phyloP scores from a whole-genome alignment of 2,797 vertebrate genomes.

The Acrossocheilus wenchowensis region DNA sequence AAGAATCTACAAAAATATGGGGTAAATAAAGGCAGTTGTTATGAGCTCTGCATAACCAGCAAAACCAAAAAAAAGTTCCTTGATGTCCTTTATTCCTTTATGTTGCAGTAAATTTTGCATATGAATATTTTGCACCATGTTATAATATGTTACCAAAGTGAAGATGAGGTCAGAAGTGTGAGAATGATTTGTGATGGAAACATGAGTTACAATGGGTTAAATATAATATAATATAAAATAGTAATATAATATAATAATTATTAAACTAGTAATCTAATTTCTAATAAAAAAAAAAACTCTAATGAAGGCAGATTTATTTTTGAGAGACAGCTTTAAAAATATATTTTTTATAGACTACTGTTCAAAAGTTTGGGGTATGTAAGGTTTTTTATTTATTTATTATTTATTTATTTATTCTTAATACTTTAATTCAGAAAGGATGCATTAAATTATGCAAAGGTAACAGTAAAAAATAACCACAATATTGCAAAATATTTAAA shows the following conservation, averaged over 20 bases:
- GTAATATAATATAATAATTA: neutral
- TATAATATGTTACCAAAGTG: neutral
- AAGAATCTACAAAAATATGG: neutral
- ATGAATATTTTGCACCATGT: neutral
- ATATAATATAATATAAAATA: neutral
- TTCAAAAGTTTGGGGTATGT: neutral
- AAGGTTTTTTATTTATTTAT: neutral
- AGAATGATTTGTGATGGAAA: neutral
- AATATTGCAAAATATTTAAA: neutral
- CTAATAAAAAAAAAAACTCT: neutral
- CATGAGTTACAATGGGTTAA: neutral
- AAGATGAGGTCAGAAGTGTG: neutral
- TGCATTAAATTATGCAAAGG: neutral
- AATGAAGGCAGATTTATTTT: neutral
- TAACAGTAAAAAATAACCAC: neutral
- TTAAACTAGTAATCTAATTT: neutral
- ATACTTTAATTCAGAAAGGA: neutral
- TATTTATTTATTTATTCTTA: too few relatives aligned
- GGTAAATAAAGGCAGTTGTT: neutral
- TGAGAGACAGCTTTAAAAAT: neutral
- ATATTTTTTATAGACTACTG: neutral
- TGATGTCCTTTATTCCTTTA: neutral
- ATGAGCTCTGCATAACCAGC: neutral
- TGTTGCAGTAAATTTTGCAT: neutral
- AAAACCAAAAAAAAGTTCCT: neutral